These are phyloP conservation scores for Molorchus minor DNA, from an alignment of 2,888 invertebrate species.

Conservation along the genomic window DNA sequence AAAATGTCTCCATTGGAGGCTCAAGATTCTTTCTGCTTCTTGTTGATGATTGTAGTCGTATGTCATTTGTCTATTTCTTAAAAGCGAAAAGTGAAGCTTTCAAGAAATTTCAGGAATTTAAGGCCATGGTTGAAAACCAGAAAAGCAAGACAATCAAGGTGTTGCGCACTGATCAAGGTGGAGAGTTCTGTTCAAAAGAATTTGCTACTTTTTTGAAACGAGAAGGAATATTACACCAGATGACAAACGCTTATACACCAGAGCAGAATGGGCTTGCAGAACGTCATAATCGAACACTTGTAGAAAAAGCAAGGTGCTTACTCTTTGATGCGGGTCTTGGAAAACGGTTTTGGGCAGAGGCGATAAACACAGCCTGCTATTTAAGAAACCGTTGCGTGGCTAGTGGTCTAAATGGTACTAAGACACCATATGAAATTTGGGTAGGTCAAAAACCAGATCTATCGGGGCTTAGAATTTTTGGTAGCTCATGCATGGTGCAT, in stretches of 20 bases:
- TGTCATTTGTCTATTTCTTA: constrained; percentile 46
- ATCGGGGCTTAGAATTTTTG: constrained; percentile 37
- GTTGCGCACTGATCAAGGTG: constrained; percentile 46
- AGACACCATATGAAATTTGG: constrained; percentile 20
- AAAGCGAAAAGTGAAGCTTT: constrained; percentile 47
- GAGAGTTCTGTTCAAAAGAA: constrained; percentile 32
- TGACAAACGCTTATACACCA: constrained; percentile 42
- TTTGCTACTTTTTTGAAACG: constrained; percentile 10
- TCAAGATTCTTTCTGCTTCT: constrained; percentile 49
- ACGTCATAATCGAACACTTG: constrained; percentile 35
- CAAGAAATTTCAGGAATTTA: constrained; percentile 44
- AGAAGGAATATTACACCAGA: constrained; percentile 43
- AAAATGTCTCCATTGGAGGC: constrained; percentile 31
- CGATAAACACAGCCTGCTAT: constrained; percentile 26
- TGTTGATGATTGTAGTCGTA: constrained; percentile 50
- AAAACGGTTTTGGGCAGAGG: constrained; percentile 30
- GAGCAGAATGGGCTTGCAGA: constrained; percentile 46
- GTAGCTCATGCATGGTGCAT: constrained; percentile 35
- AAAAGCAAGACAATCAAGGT: constrained; percentile 21
- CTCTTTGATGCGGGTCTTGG: constrained; percentile 18
- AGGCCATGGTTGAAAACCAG: constrained; percentile 49
- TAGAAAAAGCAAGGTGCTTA: constrained; percentile 36
- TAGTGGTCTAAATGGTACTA: not conserved
- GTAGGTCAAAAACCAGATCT: constrained; percentile 31
- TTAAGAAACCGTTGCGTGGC: constrained; percentile 8